These are phyloP conservation scores for Selene dorsalis DNA, from an alignment of 2,797 vertebrate genomes.

Conservation along the genomic window DNA sequence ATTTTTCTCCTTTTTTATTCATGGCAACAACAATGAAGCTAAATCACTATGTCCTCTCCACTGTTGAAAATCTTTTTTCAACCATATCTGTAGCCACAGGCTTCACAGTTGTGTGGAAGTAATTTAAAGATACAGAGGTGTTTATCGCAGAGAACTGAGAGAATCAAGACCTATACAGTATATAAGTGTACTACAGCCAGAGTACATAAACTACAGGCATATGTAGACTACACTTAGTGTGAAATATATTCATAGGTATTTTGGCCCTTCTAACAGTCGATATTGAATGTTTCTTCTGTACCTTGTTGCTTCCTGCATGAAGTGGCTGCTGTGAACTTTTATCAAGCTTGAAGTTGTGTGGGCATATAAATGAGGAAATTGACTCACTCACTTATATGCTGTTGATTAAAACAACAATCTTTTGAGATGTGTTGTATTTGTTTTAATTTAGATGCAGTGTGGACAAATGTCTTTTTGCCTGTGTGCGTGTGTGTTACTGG, in stretches of 20 bases:
- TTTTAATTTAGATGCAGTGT: neutral
- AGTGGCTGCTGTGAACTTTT: slow-evolving; percentile 13
- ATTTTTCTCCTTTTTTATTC: slow-evolving; percentile 38
- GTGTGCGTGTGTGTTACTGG: neutral
- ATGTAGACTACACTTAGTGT: slow-evolving; percentile 13
- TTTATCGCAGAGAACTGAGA: slow-evolving; percentile 22
- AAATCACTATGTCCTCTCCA: slow-evolving; percentile 19
- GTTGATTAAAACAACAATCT: slow-evolving; percentile 16
- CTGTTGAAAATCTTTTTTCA: slow-evolving; percentile 27
- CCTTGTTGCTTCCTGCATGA: neutral
- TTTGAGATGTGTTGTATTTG: neutral
- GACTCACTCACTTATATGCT: slow-evolving; percentile 5
- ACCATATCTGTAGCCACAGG: slow-evolving; percentile 18
- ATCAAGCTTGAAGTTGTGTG: neutral
- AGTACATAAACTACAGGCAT: slow-evolving; percentile 5
- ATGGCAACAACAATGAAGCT: slow-evolving; percentile 19
- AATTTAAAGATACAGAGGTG: slow-evolving; percentile 47
- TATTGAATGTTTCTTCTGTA: neutral
- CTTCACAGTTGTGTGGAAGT: slow-evolving; percentile 35
- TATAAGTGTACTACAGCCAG: slow-evolving; percentile 13
- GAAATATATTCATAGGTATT: slow-evolving; percentile 56
- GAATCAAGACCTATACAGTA: slow-evolving; percentile 15
- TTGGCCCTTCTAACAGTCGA: slow-evolving; percentile 33
- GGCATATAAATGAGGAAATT: neutral
- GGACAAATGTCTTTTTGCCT: too few relatives aligned